Conservation (phyloP, 2,113 vertebrate species). For the Manacus vitellinus region DNA sequence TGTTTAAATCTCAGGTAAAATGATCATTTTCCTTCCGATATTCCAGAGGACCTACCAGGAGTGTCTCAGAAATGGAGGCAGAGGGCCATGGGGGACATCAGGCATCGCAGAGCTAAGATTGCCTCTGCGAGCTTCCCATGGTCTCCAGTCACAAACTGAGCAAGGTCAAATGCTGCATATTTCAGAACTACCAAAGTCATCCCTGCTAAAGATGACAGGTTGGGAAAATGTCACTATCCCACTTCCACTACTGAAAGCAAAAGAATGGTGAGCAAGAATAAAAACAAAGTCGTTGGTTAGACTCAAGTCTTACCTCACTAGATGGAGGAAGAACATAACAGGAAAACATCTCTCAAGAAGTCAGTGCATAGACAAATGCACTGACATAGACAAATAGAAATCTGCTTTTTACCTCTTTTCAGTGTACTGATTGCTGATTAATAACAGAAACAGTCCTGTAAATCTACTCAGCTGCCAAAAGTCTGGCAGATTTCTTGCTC, state of each 20-base stretch:
- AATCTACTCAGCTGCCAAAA: background rate
- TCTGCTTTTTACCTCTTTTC: background rate
- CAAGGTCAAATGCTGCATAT: rapidly evolving
- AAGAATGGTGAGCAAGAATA: background rate
- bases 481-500: background rate
- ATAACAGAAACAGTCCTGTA: background rate
- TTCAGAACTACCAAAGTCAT: background rate
- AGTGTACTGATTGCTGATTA: background rate
- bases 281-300: background rate
- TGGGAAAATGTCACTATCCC: background rate
- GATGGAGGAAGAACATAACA: background rate
- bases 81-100: rapidly evolving
- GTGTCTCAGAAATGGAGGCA: background rate
- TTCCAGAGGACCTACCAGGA: background rate
- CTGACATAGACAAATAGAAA: background rate
- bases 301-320: background rate
- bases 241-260: background rate
- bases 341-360: background rate
- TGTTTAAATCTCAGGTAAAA: background rate
- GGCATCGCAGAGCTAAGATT: background rate
- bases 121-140: background rate
- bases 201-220: background rate
- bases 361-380: background rate
- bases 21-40: background rate
- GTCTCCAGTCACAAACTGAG: background rate